Base-by-base conservation (phyloP, 2,113 vertebrate species). In the Antechinus stuartii region DNA sequence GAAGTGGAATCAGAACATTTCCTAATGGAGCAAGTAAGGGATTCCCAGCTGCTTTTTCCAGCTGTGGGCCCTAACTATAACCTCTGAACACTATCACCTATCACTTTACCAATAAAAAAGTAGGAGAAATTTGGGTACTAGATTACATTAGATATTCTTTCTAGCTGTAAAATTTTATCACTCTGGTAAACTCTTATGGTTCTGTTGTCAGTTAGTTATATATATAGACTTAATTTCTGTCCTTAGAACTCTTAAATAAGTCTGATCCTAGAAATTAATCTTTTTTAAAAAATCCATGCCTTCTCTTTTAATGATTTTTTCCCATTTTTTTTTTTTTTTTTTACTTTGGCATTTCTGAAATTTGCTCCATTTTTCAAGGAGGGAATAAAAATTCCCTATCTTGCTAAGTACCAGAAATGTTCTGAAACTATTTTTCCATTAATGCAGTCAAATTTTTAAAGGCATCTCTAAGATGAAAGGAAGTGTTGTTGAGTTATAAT, bases 361-460 rank as follows among this genome's bases (percentile, higher is more conserved):
- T 2, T 12, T 26, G 25, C 2, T 90, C 55, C 9, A 54, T 54
- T 57, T 35, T 57, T 92, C 47, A 46, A 42, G 14, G 26, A 49
- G 84, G 46, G 52, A 54, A 14, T 68, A 35, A 19, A 92, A 19
- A 24, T 35, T 46, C 91, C 16, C 35, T 14, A 5, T 14, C 53
- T 7, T 5, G 7, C 10, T 52, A 7, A n/a, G 30, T 12, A 26
- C 23, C 54, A 57, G 56, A 61, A 47, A 16, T 2, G 2, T 26
- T 47, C 0, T 9, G 1, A 5, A 2, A 12, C 49, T 55, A 10
- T 0, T 8, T 3, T 76, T 91, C 54, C 0, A 0, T 47, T 27
- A 35, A 14, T 1, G 7, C 1, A 14, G 30, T n/a, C 35, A 49
- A 49, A 49, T 53, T 76, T 0, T 27, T 52, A 23, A 25, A 49